Conservation (phyloP, 2,888 invertebrate species). For the Odontothrips loti region DNA sequence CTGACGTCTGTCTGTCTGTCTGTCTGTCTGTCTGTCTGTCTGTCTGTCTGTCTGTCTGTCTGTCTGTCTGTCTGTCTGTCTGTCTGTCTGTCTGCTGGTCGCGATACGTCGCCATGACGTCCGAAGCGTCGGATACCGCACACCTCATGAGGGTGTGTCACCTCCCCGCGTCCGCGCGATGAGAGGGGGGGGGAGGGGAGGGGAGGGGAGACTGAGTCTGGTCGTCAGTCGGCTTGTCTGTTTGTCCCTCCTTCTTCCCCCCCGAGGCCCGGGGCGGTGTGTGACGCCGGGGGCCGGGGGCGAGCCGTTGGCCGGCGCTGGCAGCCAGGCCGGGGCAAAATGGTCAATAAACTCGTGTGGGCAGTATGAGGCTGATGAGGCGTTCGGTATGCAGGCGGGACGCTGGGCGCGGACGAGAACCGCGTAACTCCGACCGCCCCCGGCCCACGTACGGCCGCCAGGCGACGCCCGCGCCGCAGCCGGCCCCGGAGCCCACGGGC, state of each 20-base stretch:
- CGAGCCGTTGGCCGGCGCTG: neutral
- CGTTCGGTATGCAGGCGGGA: conserved; percentile 7
- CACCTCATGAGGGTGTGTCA: no score
- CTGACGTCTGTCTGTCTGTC: neutral
- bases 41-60: neutral
- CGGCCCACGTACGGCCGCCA: neutral
- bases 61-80: neutral
- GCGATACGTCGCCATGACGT: no score
- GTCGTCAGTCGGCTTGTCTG: neutral
- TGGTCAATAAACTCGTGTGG: conserved; percentile 19
- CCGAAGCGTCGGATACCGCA: no score
- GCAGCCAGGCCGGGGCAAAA: neutral
- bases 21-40: neutral
- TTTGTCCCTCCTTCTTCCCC: neutral
- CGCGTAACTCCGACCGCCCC: neutral
- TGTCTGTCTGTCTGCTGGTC: neutral
- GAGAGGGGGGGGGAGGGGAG: neutral
- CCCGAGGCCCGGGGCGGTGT: neutral
- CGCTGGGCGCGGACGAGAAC: neutral
- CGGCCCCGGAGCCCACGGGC: neutral
- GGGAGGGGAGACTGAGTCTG: neutral
- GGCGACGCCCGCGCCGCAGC: neutral
- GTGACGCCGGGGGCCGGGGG: neutral
- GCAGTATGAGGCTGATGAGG: conserved; percentile 16
- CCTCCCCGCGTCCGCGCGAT: no score